phyloP scores from a whole-genome alignment of 2,888 invertebrate species.

The Meiosimyza decipiens region DNA sequence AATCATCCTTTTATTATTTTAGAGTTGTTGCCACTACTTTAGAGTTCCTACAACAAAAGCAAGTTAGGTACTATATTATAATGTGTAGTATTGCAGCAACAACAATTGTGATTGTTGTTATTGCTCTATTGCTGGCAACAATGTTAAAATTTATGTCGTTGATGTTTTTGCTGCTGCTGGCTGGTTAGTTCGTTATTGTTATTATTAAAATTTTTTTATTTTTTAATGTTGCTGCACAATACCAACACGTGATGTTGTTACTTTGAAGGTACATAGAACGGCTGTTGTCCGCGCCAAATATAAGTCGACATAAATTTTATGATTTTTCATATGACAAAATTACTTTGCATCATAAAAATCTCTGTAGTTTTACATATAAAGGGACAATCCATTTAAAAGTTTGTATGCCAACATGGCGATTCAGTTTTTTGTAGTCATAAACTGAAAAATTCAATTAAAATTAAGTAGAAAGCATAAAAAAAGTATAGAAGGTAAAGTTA shows the following conservation, averaged over 20 bases:
- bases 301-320: too few relatives aligned
- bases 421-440: too few relatives aligned
- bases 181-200: constrained; percentile 25
- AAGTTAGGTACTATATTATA: not conserved
- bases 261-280: too few relatives aligned
- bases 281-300: too few relatives aligned
- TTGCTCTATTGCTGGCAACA: not conserved
- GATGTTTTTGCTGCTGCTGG: constrained; percentile 21
- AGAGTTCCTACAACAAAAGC: not conserved
- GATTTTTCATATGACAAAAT: too few relatives aligned
- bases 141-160: constrained; percentile 26
- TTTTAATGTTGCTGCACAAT: constrained; percentile 37
- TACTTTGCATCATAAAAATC: too few relatives aligned
- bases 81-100: constrained; percentile 1
- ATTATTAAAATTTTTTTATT: not conserved
- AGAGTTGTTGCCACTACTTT: constrained; percentile 10
- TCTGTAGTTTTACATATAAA: too few relatives aligned
- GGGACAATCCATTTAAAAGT: too few relatives aligned
- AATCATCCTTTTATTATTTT: constrained; percentile 44
- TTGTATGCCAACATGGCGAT: too few relatives aligned
- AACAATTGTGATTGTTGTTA: constrained; percentile 32
- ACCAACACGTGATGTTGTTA: constrained; percentile 46
- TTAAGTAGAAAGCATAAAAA: too few relatives aligned
- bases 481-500: too few relatives aligned
- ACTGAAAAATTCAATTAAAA: too few relatives aligned